These are phyloP conservation scores for Phragmatobia fuliginosa DNA, from an alignment of 2,888 invertebrate species.

Conservation along the genomic window DNA sequence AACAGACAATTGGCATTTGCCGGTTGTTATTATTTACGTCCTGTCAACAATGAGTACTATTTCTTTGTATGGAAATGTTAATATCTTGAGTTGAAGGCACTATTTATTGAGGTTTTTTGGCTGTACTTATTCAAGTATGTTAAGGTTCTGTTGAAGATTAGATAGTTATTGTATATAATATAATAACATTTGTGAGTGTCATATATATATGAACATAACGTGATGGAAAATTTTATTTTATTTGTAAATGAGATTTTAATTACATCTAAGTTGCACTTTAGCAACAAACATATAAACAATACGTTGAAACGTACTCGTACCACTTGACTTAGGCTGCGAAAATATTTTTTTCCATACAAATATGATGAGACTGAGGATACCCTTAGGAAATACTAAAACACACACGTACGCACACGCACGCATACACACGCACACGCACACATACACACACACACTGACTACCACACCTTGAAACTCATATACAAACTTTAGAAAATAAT, in stretches of 20 bases:
- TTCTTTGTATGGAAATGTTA: slow-evolving; percentile 15
- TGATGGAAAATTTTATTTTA: not conserved
- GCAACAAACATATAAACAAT: not conserved
- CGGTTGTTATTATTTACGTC: slow-evolving; percentile 30
- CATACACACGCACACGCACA: too few relatives aligned
- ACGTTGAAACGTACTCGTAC: too few relatives aligned
- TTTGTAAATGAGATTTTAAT: not conserved
- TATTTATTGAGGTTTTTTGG: not conserved
- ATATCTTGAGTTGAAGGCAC: not conserved
- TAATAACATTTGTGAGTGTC: not conserved
- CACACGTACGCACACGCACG: too few relatives aligned
- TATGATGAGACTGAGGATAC: too few relatives aligned
- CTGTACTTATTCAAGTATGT: not conserved
- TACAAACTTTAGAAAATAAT: too few relatives aligned
- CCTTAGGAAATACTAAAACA: too few relatives aligned
- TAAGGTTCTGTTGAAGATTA: slow-evolving; percentile 10
- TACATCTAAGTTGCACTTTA: not conserved
- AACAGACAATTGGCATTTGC: slow-evolving; percentile 38
- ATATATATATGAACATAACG: not conserved
- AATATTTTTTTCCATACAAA: not conserved
- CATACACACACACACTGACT: too few relatives aligned
- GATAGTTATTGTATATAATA: not conserved
- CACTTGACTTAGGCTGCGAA: not conserved
- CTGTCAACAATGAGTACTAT: not conserved
- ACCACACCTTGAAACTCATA: too few relatives aligned